Percentiles rank a stretch among this genome's conserved stretches.
These are phyloP conservation scores for Nomada fucata DNA, from an alignment of 2,888 invertebrate species.

Conservation along the genomic window DNA sequence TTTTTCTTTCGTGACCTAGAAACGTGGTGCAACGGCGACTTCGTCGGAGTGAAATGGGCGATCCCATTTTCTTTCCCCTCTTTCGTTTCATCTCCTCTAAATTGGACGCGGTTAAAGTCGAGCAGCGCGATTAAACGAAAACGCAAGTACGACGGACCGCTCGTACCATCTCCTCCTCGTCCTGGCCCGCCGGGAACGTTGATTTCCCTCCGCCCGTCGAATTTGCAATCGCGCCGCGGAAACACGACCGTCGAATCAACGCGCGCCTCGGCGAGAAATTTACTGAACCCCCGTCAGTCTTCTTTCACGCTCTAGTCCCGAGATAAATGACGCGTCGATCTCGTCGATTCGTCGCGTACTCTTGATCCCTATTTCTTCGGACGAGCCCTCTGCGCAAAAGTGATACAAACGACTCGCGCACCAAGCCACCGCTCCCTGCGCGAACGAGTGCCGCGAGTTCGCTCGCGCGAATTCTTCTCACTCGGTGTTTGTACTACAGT, in stretches of 20 bases:
- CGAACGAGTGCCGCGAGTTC: constrained; percentile 31
- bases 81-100: neutral
- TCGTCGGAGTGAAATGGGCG: constrained; percentile 3
- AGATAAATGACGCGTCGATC: constrained; percentile 60
- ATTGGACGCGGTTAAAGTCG: constrained; percentile 30
- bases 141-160: constrained; percentile 13
- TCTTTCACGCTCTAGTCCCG: constrained; percentile 54
- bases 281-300: constrained; percentile 57
- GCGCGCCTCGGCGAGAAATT: constrained; percentile 11
- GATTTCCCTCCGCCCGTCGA: neutral
- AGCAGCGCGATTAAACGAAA: constrained; percentile 21
- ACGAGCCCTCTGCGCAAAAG: constrained; percentile 54
- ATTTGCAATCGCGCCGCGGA: constrained; percentile 62
- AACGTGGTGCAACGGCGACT: constrained; percentile 16
- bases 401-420: constrained; percentile 38
- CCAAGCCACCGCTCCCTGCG: too few relatives aligned
- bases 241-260: neutral
- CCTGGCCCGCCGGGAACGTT: neutral
- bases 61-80: neutral
- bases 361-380: constrained; percentile 63
- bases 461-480: constrained; percentile 18
- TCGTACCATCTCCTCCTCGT: neutral
- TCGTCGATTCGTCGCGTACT: constrained; percentile 54
- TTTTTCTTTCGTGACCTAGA: neutral
- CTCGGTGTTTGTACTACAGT: constrained; percentile 59